phyloP scores from a whole-genome alignment of 2,797 vertebrate species.

The Anas acuta region DNA sequence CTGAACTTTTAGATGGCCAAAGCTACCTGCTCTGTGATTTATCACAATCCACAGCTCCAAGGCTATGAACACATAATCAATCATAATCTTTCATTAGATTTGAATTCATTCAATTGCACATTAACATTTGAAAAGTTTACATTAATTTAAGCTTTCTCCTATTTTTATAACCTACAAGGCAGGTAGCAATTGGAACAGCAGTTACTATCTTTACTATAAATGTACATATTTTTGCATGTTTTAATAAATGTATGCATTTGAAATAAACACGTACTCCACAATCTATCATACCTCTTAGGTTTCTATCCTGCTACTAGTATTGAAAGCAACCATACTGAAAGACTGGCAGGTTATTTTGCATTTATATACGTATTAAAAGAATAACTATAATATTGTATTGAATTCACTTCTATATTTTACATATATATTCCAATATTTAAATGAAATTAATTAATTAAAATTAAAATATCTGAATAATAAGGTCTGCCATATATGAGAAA shows the following conservation, averaged over 20 bases:
- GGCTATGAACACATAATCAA: not conserved
- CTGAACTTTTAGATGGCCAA: not conserved
- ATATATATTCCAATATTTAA: not conserved
- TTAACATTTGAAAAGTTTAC: not conserved
- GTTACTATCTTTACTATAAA: not conserved
- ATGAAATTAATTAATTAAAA: not conserved
- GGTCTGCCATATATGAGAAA: not conserved
- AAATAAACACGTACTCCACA: not conserved
- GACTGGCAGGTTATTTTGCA: not conserved
- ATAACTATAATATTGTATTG: not conserved
- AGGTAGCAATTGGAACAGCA: not conserved
- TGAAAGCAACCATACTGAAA: not conserved
- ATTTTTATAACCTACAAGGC: not conserved
- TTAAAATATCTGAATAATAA: not conserved
- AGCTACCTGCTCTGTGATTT: not conserved
- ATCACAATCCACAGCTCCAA: not conserved
- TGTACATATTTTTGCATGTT: not conserved
- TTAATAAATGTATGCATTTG: not conserved
- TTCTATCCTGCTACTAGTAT: not conserved
- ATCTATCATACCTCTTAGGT: not conserved
- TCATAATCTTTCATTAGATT: not conserved
- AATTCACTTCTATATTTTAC: not conserved
- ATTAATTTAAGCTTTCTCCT: not conserved
- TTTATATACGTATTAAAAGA: not conserved
- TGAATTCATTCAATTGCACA: not conserved